A percentile compares a stretch with the other conserved stretches of the same genome.
Conservation (phyloP, 2,113 vertebrate genomes). For the Clarias gariepinus region DNA sequence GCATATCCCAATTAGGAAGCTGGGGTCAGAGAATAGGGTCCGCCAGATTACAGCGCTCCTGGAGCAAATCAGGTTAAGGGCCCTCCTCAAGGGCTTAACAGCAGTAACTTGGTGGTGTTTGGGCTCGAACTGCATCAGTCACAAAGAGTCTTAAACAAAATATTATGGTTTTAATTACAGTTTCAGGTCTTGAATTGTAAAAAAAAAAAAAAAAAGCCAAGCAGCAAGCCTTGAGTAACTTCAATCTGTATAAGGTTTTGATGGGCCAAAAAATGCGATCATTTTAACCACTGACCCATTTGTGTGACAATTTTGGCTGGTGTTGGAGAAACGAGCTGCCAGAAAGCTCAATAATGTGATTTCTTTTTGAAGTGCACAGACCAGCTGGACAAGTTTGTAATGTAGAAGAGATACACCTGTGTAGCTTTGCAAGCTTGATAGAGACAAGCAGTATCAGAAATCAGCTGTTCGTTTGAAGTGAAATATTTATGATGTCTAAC, state of each 20-base stretch:
- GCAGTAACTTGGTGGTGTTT: too few species aligned
- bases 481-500: not conserved
- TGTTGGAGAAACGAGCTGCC: not conserved
- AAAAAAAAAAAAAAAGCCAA: not conserved
- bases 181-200: not conserved
- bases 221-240: not conserved
- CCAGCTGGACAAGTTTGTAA: constrained; percentile 47
- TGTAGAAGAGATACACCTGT: not conserved
- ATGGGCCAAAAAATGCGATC: not conserved
- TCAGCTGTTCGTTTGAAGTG: not conserved
- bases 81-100: too few species aligned
- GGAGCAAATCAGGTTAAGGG: too few species aligned
- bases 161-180: not conserved
- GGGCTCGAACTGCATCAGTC: too few species aligned
- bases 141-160: too few species aligned
- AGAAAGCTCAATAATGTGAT: constrained; percentile 31
- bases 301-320: not conserved
- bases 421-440: not conserved
- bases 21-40: too few species aligned
- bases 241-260: not conserved
- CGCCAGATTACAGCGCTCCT: too few species aligned
- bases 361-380: constrained; percentile 23
- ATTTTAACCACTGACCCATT: not conserved
- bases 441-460: not conserved
- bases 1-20: too few species aligned